Evolutionary conservation across 2,888 invertebrate genomes (phyloP), one percentile per base, ranked within the genome.

Genomic region (Sinelater perroti): DNA sequence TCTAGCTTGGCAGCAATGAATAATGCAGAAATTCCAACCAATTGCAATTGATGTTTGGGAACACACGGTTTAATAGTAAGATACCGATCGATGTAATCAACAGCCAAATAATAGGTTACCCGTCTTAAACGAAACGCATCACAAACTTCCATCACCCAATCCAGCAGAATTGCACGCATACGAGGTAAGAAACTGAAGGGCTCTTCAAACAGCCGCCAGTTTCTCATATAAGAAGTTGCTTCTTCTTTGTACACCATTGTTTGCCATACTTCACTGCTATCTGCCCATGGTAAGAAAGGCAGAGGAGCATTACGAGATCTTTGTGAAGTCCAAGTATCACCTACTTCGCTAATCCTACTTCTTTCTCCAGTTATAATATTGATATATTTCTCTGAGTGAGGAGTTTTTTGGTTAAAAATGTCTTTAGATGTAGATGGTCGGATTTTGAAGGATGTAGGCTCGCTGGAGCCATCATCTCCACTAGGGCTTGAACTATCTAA

Each of bases 141-240:
- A 75, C 96, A 96, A 6, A 99, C 97, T 85, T 98, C 97, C 80
- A 93, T 95, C 52, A 98, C 80, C 99, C 99, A 99, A 78, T 99
- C 97, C 60, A 99, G 81, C 1, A 99, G 83, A 64, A 98, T 95
- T 38, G 96, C 89, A 69, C 99, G 85, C 97, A 97, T 97, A 63
- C 93, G 83, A 1, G 94, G 89, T 74, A 6, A 14, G 3, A 97
- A 81, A 36, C 87, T 87, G 0, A n/a, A n/a, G n/a, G 94, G 91
- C 79, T 87, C 86, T 65, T 87, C 84, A 72, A 96, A 88, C 82
- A 95, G 84, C 64, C 86, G 81, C 1, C 87, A 84, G 74, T 90
- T 87, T 69, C 93, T 86, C 64, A 86, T 83, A 61, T 82, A 81
- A 36, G 86, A 78, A 44, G 88, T 87, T 33, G 85, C 83, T 65